Base-by-base conservation (phyloP, 2,113 vertebrate species). In the Tenrec ecaudatus region DNA sequence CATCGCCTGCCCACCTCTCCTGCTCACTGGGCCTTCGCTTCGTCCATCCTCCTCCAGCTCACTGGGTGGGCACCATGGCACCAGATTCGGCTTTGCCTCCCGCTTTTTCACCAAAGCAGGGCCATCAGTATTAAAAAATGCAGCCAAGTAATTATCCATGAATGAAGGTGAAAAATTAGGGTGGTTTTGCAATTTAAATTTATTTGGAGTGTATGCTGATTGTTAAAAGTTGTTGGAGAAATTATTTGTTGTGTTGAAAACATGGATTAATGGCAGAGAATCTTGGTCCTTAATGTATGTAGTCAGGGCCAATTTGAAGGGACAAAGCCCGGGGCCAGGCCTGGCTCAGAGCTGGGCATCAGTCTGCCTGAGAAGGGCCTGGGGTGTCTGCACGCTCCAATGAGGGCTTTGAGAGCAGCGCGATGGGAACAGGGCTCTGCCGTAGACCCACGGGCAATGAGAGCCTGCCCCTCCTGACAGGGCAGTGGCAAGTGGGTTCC, bases 121-220 rank as follows among this genome's bases (percentile, higher is more conserved):
- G 58, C 84, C 71, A 38, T 85, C 82, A 66, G 64, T 84, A 86
- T 91, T 94, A 23, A 90, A 92, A 94, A 83, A 82, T 64, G 25
- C 64, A 90, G 85, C 90, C 80, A 92, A 53, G 78, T 92, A 82
- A 94, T 90, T 91, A 88, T 92, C 88, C 84, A 85, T 68, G 22
- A 92, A 86, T 76, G 68, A 81, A 84, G 90, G 86, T 71, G 79
- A 93, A 94, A 92, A 94, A 69, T 80, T 29, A 83, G 6, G 19
- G 68, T 10, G 1, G 8, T 47, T 96, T 94, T 94, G 86, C 86
- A 71, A 29, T 85, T 86, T 89, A 84, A 91, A 96, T 93, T 88
- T 87, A 82, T 73, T 57, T 82, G 81, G 29, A 57, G 79, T 36
- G n/a, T 73, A 19, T 79, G 89, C 64, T 58, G 36, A 38, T 53